Conservation (phyloP, 2,888 invertebrate species). For the Drosophila emarginata region DNA sequence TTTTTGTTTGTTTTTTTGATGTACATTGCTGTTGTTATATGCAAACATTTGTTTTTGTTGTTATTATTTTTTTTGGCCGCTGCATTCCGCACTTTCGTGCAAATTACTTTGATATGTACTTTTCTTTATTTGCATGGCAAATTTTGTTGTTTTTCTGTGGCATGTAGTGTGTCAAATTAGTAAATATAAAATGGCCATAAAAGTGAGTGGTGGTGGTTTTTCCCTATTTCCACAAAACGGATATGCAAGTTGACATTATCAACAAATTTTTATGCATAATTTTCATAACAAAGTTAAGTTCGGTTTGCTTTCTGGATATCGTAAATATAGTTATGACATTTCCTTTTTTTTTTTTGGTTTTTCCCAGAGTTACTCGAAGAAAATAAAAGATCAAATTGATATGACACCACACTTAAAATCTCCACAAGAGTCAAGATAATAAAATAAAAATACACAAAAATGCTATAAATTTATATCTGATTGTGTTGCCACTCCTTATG, state of each 20-base stretch:
- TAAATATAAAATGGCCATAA: neutral
- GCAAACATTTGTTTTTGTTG: conserved; percentile 32
- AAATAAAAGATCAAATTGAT: too few species aligned
- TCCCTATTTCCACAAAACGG: neutral
- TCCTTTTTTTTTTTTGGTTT: too few species aligned
- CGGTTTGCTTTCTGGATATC: too few species aligned
- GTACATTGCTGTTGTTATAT: conserved; percentile 34
- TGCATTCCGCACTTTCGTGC: conserved; percentile 43
- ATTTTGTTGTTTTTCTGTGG: conserved; percentile 22
- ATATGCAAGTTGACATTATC: neutral
- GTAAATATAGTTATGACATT: too few species aligned
- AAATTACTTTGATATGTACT: conserved; percentile 38
- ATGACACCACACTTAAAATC: too few species aligned
- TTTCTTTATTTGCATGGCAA: conserved; percentile 37
- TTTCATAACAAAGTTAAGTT: too few species aligned
- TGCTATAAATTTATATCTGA: neutral
- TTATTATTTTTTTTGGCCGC: conserved; percentile 31
- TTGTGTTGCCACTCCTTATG: neutral
- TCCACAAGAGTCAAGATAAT: neutral
- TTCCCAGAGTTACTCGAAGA: too few species aligned
- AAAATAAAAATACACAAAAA: neutral
- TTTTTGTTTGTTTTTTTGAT: conserved; percentile 14
- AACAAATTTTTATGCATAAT: neutral
- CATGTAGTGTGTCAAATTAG: conserved; percentile 22
- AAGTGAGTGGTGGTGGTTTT: neutral